Evolutionary conservation across 2,113 vertebrate species (phyloP), one percentile per base, ranked within the genome.

Genomic region (Leptodactylus fuscus): DNA sequence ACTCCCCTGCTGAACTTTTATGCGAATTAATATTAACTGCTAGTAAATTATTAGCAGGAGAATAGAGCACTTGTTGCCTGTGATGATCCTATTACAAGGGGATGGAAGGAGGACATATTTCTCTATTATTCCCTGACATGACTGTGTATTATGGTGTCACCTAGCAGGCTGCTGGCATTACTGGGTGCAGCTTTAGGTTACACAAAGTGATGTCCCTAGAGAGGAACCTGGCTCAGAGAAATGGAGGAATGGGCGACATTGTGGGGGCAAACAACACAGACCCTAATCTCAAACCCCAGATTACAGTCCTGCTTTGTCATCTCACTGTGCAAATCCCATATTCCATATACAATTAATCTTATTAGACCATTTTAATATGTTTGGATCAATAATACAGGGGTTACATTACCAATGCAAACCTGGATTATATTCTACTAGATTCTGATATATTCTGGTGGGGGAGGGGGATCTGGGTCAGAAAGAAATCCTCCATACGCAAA

Each of bases 11-110:
- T 81, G 60, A 81, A 67, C 60, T 69, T 81, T 81, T 81, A 81
- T 81, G 32, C 24, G 79, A 81, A 81, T 81, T 81, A 67, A 69
- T 69, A 81, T 67, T 81, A 81, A 81, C 58, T 81, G 58, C 58
- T 69, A 81, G 55, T 81, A 81, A 81, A 81, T 81, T 49, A 49
- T 81, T 81, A 46, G 29, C 24, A 69, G 60, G 58, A 65, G 44
- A 67, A 69, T 81, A 32, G 44, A 32, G 44, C 79, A 81, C 60
- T 69, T 48, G 79, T 81, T 81, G 11, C 24, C 41, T 46, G 24
- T 48, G 79, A 81, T 69, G 79, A 65, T 81, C 38, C 38, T 67
- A 69, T 65, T 65, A 81, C 79, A 22, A 11, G 24, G 62, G 15
- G 22, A 46, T 22, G 79, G 36, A 22, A 20, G 15, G 41, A 27